Evolutionary conservation across 2,113 vertebrate genomes (phyloP).

Genomic region (Daphoenositta chrysoptera): DNA sequence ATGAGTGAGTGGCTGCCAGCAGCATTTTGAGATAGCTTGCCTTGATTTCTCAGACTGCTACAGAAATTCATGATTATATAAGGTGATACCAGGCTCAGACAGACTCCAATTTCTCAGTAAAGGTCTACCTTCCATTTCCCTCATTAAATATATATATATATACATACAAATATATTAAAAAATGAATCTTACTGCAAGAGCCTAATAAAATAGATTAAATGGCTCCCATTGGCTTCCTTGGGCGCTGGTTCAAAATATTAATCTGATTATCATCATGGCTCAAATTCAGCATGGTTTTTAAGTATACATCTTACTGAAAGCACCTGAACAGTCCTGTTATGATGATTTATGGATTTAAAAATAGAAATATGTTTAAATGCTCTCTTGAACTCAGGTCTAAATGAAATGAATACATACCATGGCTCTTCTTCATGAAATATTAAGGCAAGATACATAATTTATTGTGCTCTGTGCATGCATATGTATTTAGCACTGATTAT

Average conservation of each 20-base stretch:
- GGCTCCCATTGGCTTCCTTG: not conserved
- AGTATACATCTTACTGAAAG: not conserved
- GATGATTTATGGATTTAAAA: conserved; percentile 10
- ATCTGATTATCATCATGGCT: conserved; percentile 6
- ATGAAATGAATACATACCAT: not conserved
- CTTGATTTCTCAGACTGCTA: not conserved
- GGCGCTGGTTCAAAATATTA: conserved; percentile 31
- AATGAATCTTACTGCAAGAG: not conserved
- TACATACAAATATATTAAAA: not conserved
- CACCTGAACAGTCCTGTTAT: not conserved
- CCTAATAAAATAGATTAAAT: not conserved
- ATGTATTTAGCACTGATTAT: conserved; percentile 3
- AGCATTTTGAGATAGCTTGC: not conserved
- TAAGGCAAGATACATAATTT: conserved; percentile 18
- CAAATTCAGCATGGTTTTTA: not conserved
- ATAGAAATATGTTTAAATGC: not conserved
- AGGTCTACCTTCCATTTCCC: not conserved
- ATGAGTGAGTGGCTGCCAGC: not conserved
- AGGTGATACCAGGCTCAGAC: not conserved
- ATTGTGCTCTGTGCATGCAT: not conserved
- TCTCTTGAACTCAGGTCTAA: not conserved
- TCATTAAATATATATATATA: not conserved
- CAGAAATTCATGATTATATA: not conserved
- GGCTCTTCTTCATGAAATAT: not conserved
- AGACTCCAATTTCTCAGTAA: not conserved